phyloP scores from a whole-genome alignment of 2,113 vertebrate genomes.

The Brachypteracias leptosomus region DNA sequence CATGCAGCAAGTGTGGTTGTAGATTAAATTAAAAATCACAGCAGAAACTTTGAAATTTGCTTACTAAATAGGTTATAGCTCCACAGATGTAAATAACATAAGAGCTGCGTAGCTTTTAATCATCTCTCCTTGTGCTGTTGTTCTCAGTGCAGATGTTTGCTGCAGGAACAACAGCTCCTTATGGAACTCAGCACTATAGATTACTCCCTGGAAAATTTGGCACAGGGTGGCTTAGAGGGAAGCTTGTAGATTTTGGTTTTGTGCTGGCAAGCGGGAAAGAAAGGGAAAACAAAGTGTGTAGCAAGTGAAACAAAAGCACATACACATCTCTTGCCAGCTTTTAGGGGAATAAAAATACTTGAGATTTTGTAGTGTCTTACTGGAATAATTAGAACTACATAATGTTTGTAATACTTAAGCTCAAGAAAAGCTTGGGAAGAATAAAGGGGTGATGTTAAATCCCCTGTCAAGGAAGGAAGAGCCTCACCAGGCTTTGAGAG shows the following conservation, averaged over 20 bases:
- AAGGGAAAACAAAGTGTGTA: conserved; percentile 37
- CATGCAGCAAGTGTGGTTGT: not conserved
- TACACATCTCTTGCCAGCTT: conserved; percentile 34
- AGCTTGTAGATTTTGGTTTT: conserved; percentile 37
- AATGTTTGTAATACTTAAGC: conserved; percentile 27
- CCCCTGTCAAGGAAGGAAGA: not conserved
- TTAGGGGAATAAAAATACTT: conserved; percentile 38
- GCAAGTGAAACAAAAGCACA: conserved; percentile 40
- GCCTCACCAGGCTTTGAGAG: not conserved
- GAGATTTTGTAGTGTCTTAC: conserved; percentile 23
- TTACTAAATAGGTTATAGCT: not conserved
- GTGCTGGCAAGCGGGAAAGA: conserved; percentile 24
- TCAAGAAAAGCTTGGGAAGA: conserved; percentile 13
- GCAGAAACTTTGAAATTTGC: not conserved
- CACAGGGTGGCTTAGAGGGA: not conserved
- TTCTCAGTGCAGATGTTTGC: conserved; percentile 43
- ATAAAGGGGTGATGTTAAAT: not conserved
- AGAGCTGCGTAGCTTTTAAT: not conserved
- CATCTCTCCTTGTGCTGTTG: conserved; percentile 12
- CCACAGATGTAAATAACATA: conserved; percentile 1
- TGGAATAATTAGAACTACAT: conserved; percentile 19
- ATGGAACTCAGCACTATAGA: not conserved
- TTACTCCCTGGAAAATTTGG: conserved; percentile 60
- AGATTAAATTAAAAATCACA: not conserved
- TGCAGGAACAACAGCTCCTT: not conserved